Percentiles rank a stretch among this genome's conserved stretches.
These are phyloP conservation scores for Probaryconus sp. DNA, from an alignment of 1,140 invertebrate genomes.

Conservation along the genomic window DNA sequence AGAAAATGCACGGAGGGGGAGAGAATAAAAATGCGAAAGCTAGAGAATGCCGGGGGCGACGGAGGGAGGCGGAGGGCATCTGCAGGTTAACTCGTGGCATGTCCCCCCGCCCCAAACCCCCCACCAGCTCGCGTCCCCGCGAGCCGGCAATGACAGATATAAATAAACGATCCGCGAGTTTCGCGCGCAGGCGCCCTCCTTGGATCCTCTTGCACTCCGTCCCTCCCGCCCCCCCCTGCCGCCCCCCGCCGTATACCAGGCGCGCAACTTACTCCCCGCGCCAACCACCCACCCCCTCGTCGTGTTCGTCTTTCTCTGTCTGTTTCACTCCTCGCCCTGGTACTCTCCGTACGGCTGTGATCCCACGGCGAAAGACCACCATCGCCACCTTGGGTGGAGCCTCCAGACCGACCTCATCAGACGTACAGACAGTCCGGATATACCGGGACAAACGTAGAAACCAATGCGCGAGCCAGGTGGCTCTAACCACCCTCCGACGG, in stretches of 20 bases:
- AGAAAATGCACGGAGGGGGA: constrained; percentile 57
- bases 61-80: constrained; percentile 30
- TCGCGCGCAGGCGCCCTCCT: constrained; percentile 58
- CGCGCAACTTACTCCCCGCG: constrained; percentile 11
- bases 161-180: constrained; percentile 74
- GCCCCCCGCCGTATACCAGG: background rate
- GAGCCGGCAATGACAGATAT: constrained; percentile 77
- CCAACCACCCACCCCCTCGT: constrained; percentile 8
- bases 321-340: constrained; percentile 36
- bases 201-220: constrained; percentile 37
- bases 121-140: constrained; percentile 51
- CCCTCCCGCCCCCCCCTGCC: constrained; percentile 27
- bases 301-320: too few species aligned
- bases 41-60: constrained; percentile 26
- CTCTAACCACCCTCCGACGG: constrained; percentile 50
- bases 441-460: constrained; percentile 75
- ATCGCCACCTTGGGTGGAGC: constrained; percentile 71
- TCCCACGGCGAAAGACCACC: constrained; percentile 41
- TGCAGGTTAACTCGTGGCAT: constrained; percentile 54
- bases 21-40: constrained; percentile 58
- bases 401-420: constrained; percentile 71
- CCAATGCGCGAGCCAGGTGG: constrained; percentile 71
- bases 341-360: constrained; percentile 39
- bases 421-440: constrained; percentile 69
- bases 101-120: constrained; percentile 34